These are phyloP conservation scores for Tricholaema leucomelas DNA, from an alignment of 2,113 vertebrate species.

Conservation along the genomic window DNA sequence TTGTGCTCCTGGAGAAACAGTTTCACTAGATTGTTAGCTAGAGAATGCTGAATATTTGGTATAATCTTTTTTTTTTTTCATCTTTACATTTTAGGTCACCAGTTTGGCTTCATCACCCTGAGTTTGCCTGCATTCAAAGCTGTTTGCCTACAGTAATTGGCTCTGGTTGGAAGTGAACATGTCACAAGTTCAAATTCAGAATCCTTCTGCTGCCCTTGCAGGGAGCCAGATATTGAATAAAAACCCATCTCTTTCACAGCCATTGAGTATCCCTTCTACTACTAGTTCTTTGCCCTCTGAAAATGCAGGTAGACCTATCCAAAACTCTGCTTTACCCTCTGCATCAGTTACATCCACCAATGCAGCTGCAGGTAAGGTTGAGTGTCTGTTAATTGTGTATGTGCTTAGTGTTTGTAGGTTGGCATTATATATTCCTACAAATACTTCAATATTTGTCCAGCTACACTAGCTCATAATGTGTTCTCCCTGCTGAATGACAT, in stretches of 20 bases:
- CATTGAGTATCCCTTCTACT: constrained; percentile 90
- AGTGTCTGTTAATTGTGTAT: neutral
- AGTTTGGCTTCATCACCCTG: constrained; percentile 72
- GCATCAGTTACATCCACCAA: constrained; percentile 89
- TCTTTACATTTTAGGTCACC: constrained; percentile 73
- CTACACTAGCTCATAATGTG: neutral
- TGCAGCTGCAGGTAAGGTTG: constrained; percentile 85
- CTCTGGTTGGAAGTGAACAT: constrained; percentile 82
- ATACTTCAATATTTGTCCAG: neutral
- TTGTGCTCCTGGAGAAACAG: neutral
- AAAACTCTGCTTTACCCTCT: constrained; percentile 91
- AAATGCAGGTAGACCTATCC: constrained; percentile 92
- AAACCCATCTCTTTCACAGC: constrained; percentile 81
- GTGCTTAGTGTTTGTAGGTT: neutral
- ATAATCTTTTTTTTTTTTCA: constrained; percentile 57
- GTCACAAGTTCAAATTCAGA: constrained; percentile 95
- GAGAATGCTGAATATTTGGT: constrained; percentile 37
- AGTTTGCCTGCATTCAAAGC: constrained; percentile 76
- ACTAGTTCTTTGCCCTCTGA: constrained; percentile 89
- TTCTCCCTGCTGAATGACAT: neutral
- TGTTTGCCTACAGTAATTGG: constrained; percentile 73
- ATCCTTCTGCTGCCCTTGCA: constrained; percentile 77
- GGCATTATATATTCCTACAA: neutral
- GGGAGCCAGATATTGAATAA: constrained; percentile 83
- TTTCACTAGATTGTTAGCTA: constrained; percentile 13